Evolutionary conservation across 35 echinoderm and acorn worm species (phyloP).

Genomic region (Patiria miniata): DNA sequence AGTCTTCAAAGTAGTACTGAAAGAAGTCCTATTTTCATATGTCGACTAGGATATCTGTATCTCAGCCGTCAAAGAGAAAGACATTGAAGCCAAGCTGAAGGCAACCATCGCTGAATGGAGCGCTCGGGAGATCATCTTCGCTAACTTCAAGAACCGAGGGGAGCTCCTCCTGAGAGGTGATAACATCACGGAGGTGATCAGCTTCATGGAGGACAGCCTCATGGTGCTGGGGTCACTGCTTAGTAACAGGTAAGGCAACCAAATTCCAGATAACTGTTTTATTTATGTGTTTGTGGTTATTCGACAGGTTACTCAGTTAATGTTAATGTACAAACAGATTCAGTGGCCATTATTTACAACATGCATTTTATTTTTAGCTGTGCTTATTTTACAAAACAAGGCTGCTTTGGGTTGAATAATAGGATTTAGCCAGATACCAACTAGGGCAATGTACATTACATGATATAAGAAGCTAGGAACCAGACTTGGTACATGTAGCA

Average conservation of each 20-base stretch:
- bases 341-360: not conserved
- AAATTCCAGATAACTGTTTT: not conserved
- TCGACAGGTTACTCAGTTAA: not conserved
- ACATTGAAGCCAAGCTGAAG: constrained; percentile 99
- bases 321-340: not conserved
- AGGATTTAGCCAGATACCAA: too few relatives aligned
- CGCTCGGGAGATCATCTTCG: constrained; percentile 84
- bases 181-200: constrained; percentile 91
- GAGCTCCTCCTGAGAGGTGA: constrained; percentile 97
- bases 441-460: too few relatives aligned
- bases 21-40: not conserved
- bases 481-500: too few relatives aligned
- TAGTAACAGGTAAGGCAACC: constrained; percentile 81
- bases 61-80: constrained; percentile 99
- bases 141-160: constrained; percentile 96
- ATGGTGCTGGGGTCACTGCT: constrained; percentile 98
- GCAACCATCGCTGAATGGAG: constrained; percentile 94
- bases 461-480: too few relatives aligned
- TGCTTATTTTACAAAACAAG: too few relatives aligned
- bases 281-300: not conserved
- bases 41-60: constrained; percentile 90
- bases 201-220: constrained; percentile 96
- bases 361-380: too few relatives aligned
- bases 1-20: too few relatives aligned
- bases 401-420: too few relatives aligned